Percentiles rank a stretch among this genome's conserved stretches.
phyloP scores from a whole-genome alignment of 2,888 invertebrate species.

The Xestia sexstrigata region DNA sequence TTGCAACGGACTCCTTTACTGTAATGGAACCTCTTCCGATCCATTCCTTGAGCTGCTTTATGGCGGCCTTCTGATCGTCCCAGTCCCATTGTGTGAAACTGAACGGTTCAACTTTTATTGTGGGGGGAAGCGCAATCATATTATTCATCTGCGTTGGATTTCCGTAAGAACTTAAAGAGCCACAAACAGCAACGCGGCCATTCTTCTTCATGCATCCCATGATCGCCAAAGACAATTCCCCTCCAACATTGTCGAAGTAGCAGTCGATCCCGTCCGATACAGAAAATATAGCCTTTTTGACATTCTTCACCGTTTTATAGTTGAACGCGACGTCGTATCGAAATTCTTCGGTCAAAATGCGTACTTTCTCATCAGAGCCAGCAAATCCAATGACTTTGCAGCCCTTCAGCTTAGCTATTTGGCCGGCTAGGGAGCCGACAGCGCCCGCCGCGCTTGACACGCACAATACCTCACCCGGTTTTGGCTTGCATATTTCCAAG shows the following conservation, averaged over 20 bases:
- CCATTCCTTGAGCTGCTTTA: slow-evolving; percentile 72
- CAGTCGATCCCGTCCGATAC: slow-evolving; percentile 92
- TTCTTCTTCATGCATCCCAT: slow-evolving; percentile 90
- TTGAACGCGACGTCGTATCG: slow-evolving; percentile 92
- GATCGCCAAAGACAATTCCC: slow-evolving; percentile 89
- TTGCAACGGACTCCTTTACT: slow-evolving; percentile 73
- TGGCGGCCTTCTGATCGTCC: slow-evolving; percentile 66
- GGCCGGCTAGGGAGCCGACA: slow-evolving; percentile 93
- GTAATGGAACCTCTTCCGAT: slow-evolving; percentile 71
- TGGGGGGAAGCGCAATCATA: slow-evolving; percentile 51
- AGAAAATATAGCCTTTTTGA: slow-evolving; percentile 85
- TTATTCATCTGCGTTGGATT: slow-evolving; percentile 34
- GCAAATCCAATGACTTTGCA: slow-evolving; percentile 86
- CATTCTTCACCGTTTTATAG: slow-evolving; percentile 90
- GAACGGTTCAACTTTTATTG: slow-evolving; percentile 69
- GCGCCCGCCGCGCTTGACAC: slow-evolving; percentile 93
- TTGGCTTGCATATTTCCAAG: slow-evolving; percentile 91
- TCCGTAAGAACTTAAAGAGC: slow-evolving; percentile 91
- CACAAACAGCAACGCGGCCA: slow-evolving; percentile 91
- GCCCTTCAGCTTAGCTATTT: slow-evolving; percentile 87
- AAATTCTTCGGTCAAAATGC: slow-evolving; percentile 90
- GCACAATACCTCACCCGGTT: slow-evolving; percentile 92
- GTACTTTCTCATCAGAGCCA: slow-evolving; percentile 92
- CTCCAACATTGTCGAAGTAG: slow-evolving; percentile 94
- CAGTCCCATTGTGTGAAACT: slow-evolving; percentile 76